Base-by-base conservation (phyloP, 2,113 vertebrate species). In the Romanogobio albipinnatus region DNA sequence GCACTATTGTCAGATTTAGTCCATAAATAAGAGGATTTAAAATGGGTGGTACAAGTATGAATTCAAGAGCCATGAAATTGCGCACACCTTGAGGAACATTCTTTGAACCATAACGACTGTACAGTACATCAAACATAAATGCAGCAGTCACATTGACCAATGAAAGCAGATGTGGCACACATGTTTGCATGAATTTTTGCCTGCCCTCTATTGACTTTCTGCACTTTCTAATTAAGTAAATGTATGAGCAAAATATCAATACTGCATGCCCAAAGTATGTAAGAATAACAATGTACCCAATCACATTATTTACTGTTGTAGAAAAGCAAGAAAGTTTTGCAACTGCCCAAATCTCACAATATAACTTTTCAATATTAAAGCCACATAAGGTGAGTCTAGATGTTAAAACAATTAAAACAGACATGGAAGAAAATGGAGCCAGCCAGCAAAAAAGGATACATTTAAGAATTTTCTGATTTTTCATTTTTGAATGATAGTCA, bases 271-370 rank as follows among this genome's bases (percentile, higher is more conserved):
- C 84, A 56, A 84, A 71, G 49, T 78, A 87, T 53, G 76, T 7
- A 56, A 62, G 2, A 51, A 86, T 89, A 66, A 86, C 47, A 58
- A 82, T 66, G 17, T 87, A 89, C 15, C 87, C 85, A 85, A 87
- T 36, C 36, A 89, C 85, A 83, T 80, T 89, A 78, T 86, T 88
- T 4, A 84, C 56, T 49, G 26, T 75, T 29, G 79, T 86, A 47
- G 83, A 81, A 45, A 53, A 73, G 58, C 89, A 89, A 11, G 89
- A 78, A 26, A 87, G 78, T 85, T 88, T 88, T 22, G 59, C 84
- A 73, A 89, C 58, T 19, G 82, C 75, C 85, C 84, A 88, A 64
- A 68, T 88, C 62, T 87, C 85, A 86, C 86, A 89, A 58, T 89
- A 89, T 9, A 88, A 9, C 29, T 89, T 89, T 26, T 84, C 85